phyloP scores from a whole-genome alignment of 2,888 invertebrate species.

The Limenitis camilla region DNA sequence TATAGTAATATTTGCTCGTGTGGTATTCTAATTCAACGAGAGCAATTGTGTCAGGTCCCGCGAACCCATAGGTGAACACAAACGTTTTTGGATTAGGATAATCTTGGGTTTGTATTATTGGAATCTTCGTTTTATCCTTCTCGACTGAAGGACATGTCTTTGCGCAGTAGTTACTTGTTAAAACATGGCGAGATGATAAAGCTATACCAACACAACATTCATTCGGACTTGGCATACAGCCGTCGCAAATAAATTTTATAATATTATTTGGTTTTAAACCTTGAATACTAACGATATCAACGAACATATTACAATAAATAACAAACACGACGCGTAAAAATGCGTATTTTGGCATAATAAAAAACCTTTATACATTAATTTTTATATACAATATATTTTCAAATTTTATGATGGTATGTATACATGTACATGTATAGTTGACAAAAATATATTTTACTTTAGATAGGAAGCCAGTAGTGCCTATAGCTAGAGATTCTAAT shows the following conservation, averaged over 20 bases:
- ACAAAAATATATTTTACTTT: too few relatives aligned
- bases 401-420: too few relatives aligned
- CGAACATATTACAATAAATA: conserved; percentile 6
- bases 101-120: conserved; percentile 5
- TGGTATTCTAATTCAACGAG: conserved; percentile 11
- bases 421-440: too few relatives aligned
- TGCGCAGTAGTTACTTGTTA: conserved; percentile 47
- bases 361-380: not conserved
- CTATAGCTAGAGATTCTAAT: too few relatives aligned
- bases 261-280: conserved; percentile 31
- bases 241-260: conserved; percentile 35
- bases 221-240: conserved; percentile 21
- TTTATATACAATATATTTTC: not conserved
- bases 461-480: too few relatives aligned
- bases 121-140: not conserved
- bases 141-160: conserved; percentile 34
- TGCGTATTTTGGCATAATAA: not conserved
- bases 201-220: conserved; percentile 43
- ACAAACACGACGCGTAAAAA: not conserved
- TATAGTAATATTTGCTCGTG: conserved; percentile 3
- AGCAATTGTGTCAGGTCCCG: conserved; percentile 14
- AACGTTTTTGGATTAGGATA: conserved; percentile 14
- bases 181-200: conserved; percentile 34
- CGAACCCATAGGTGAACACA: conserved; percentile 1
- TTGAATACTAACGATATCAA: conserved; percentile 3